Conservation (phyloP, 2,797 vertebrate species). For the Phataginus tetradactyla region DNA sequence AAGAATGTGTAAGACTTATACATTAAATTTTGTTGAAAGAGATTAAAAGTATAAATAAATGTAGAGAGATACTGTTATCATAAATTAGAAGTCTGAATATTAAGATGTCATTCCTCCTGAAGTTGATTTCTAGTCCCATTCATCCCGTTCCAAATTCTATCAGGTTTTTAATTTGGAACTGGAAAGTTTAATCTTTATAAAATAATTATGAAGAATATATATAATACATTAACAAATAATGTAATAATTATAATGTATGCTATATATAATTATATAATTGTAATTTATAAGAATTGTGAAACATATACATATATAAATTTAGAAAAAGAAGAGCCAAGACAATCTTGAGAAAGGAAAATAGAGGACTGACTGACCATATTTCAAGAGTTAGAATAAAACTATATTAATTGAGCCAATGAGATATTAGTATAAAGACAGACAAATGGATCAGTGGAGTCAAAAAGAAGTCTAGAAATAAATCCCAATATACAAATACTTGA, state of each 20-base stretch:
- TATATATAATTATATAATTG: neutral
- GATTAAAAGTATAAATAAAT: neutral
- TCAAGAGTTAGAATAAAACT: neutral
- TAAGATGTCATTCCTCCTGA: neutral
- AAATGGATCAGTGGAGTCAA: neutral
- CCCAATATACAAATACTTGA: neutral
- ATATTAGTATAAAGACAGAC: neutral
- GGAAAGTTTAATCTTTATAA: neutral
- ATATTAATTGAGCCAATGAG: neutral
- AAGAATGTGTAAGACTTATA: neutral
- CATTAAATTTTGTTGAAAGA: neutral
- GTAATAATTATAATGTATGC: neutral
- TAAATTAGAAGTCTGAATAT: neutral
- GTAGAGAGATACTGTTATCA: neutral
- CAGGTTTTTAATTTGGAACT: neutral
- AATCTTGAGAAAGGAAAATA: neutral
- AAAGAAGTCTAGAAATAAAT: neutral
- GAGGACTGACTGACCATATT: neutral
- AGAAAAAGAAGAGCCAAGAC: neutral
- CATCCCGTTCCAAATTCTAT: neutral
- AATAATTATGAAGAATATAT: neutral
- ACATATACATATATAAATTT: neutral
- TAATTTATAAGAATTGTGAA: neutral
- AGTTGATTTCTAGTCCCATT: neutral
- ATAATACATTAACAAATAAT: neutral